phyloP scores from a whole-genome alignment of 2,888 invertebrate species.

The Ichneumoninae sp. region DNA sequence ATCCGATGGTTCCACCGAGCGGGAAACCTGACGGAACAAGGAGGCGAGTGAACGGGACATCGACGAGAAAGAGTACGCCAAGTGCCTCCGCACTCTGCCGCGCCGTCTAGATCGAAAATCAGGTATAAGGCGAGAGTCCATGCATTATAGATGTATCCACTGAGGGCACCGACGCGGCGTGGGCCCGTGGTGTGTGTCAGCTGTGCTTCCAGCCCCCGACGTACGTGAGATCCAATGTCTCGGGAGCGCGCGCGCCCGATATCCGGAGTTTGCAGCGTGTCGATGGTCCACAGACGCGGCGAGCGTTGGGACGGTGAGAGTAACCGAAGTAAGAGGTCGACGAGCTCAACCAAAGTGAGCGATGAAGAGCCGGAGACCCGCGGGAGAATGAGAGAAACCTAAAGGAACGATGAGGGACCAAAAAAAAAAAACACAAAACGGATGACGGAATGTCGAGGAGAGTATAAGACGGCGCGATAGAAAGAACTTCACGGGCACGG shows the following conservation, averaged over 20 bases:
- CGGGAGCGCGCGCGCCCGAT: slow-evolving; percentile 22
- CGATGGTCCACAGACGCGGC: slow-evolving; percentile 25
- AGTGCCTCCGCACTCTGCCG: slow-evolving; percentile 21
- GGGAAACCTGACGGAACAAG: not conserved
- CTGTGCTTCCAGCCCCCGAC: slow-evolving; percentile 33
- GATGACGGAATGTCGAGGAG: slow-evolving; percentile 47
- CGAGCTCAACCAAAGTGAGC: slow-evolving; percentile 37
- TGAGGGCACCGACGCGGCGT: slow-evolving; percentile 69
- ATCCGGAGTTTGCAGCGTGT: slow-evolving; percentile 49
- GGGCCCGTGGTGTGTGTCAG: slow-evolving; percentile 38
- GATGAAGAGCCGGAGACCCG: slow-evolving; percentile 26
- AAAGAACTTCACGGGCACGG: slow-evolving; percentile 24
- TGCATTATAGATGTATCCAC: slow-evolving; percentile 80
- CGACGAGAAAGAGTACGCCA: slow-evolving; percentile 23
- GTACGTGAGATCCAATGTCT: slow-evolving; percentile 58
- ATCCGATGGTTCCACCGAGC: not conserved
- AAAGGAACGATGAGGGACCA: slow-evolving; percentile 22
- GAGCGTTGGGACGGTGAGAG: slow-evolving; percentile 15
- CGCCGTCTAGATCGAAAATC: slow-evolving; percentile 76
- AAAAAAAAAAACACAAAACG: slow-evolving; percentile 30
- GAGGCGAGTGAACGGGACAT: not conserved
- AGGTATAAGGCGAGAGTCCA: slow-evolving; percentile 75
- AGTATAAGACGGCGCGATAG: slow-evolving; percentile 17
- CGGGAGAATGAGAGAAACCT: slow-evolving; percentile 38
- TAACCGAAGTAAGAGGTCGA: slow-evolving; percentile 45